Evolutionary conservation across 2,797 vertebrate species (phyloP).

Genomic region (Phataginus tricuspis): DNA sequence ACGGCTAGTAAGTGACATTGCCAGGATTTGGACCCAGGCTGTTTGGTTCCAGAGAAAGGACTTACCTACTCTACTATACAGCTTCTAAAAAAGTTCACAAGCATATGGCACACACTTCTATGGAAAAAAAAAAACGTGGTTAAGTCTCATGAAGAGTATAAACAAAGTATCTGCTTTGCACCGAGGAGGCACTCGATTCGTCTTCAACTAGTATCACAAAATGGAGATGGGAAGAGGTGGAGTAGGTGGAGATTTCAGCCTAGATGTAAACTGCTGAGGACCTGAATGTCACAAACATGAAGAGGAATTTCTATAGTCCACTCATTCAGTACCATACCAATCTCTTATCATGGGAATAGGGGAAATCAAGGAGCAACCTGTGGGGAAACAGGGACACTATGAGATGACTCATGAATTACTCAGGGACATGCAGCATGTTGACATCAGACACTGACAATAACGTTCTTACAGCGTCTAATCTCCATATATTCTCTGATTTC

Average conservation of each 20-base stretch:
- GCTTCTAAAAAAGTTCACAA: not conserved
- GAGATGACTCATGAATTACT: not conserved
- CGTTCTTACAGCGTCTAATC: not conserved
- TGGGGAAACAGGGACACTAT: not conserved
- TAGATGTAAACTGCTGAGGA: not conserved
- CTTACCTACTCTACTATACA: not conserved
- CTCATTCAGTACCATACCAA: not conserved
- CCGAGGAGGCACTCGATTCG: not conserved
- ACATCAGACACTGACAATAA: not conserved
- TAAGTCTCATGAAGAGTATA: not conserved
- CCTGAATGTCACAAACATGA: not conserved
- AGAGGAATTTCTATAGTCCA: not conserved
- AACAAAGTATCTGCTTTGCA: not conserved
- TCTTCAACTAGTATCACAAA: not conserved
- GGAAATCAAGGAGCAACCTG: not conserved
- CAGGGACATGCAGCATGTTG: not conserved
- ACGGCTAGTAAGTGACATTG: not conserved
- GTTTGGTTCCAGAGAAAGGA: not conserved
- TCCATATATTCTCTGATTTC: not conserved
- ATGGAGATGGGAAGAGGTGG: not conserved
- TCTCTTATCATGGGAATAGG: not conserved
- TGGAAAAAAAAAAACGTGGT: not conserved
- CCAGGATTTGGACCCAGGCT: not conserved
- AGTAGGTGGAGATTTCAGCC: not conserved
- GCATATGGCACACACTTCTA: not conserved